Base-by-base conservation (phyloP, 2,888 invertebrate genomes). In the Tenthredo amoena region DNA sequence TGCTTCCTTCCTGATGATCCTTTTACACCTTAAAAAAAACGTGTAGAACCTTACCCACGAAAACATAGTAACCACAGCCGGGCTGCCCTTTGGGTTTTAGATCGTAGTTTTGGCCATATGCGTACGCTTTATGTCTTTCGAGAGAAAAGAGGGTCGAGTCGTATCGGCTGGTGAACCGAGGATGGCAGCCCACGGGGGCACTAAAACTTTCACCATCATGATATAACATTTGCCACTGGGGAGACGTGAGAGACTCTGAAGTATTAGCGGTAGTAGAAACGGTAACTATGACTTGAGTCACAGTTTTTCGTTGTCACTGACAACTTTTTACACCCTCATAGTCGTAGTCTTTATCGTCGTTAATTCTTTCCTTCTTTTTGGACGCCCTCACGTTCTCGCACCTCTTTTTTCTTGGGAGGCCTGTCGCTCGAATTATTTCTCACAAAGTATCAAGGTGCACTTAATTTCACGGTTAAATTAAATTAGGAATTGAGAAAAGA, bases 191-290 rank as follows among this genome's bases (percentile, higher is more conserved):
- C 83, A 68, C 47, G 47, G 83, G 83, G 26, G 47, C 83, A 50
- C 83, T 83, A 83, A 83, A 83, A 65, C 83, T 83, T 83, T 83
- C 83, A 83, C 68, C 83, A 83, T 47, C 68, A 47, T 62, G 71
- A 83, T 47, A 47, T 71, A 71, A 65, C 68, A 47, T 83, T 83
- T 71, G 37, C 65, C 68, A 71, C 55, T 47, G 1, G 83, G 68
- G 83, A 83, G 47, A 68, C 68, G 68, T 47, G 37, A 40, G 34
- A 43, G 50, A 21, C 77, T 31, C 26, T 10, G 37, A 77, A 77
- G 77, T 55, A 77, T 55, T 55, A 77, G 26, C 55, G 21, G 37
- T 55, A 55, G 34, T 34, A 72, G 34, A 10, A 37, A 37, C 1
- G 31, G 37, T 21, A n/a, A 43, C 72, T n/a, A 72, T 9, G 43